These are phyloP conservation scores for Lochmaea capreae DNA, from an alignment of 2,888 invertebrate species.

Conservation along the genomic window DNA sequence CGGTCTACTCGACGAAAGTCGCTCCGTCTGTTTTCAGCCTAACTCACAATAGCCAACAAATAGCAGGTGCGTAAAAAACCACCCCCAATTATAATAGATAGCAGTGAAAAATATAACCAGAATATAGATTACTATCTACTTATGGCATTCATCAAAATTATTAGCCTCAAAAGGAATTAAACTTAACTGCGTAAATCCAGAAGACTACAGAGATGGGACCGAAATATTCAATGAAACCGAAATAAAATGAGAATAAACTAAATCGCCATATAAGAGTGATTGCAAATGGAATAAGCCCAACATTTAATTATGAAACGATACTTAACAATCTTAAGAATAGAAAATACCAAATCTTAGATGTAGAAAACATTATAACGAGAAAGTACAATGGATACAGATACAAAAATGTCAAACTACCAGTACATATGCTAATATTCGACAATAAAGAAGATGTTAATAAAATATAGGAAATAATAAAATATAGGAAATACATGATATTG, in stretches of 20 bases:
- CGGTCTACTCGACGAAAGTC: too few relatives aligned
- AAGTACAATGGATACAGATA: background rate
- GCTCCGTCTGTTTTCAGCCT: too few relatives aligned
- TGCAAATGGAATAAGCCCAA: slow-evolving; percentile 15
- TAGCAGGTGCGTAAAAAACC: too few relatives aligned
- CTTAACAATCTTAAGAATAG: slow-evolving; percentile 6
- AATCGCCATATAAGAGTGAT: slow-evolving; percentile 17
- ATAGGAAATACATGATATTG: too few relatives aligned
- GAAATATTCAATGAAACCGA: slow-evolving; percentile 7
- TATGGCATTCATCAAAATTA: background rate
- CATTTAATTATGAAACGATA: slow-evolving; percentile 10
- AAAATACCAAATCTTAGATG: slow-evolving; percentile 5
- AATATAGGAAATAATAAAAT: slow-evolving; percentile 5
- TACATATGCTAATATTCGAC: slow-evolving; percentile 17
- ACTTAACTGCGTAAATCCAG: slow-evolving; percentile 11
- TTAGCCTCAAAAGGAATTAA: too few relatives aligned
- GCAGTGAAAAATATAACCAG: too few relatives aligned
- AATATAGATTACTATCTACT: too few relatives aligned
- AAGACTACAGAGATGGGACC: slow-evolving; percentile 8
- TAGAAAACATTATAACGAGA: background rate
- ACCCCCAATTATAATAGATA: too few relatives aligned
- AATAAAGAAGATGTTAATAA: slow-evolving; percentile 13
- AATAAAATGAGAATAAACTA: slow-evolving; percentile 12
- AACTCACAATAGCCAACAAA: too few relatives aligned
- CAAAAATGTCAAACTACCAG: slow-evolving; percentile 11